Conservation (phyloP, 2,797 vertebrate species). For the Atherinosoma microstoma region DNA sequence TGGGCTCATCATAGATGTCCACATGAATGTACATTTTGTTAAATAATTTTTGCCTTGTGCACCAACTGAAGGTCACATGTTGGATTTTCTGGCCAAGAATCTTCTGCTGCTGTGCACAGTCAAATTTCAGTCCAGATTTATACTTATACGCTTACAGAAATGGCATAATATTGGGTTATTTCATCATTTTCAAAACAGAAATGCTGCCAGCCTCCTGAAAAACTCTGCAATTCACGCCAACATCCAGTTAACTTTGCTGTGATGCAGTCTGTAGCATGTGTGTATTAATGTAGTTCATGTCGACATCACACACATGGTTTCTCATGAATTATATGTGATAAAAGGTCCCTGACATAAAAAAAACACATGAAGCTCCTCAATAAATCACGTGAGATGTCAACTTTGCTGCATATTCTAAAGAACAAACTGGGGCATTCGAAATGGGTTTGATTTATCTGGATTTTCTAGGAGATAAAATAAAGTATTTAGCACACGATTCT, state of each 20-base stretch:
- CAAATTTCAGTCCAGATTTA: constrained; percentile 5
- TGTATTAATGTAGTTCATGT: not conserved
- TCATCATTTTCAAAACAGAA: not conserved
- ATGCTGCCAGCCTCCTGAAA: not conserved
- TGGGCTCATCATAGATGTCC: not conserved
- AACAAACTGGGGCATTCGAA: not conserved
- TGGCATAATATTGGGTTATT: not conserved
- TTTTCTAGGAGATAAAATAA: not conserved
- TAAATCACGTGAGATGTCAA: constrained; percentile 17
- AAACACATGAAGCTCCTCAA: constrained; percentile 7
- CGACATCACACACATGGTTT: constrained; percentile 1
- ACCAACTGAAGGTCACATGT: constrained; percentile 27
- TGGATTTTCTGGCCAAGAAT: constrained; percentile 10
- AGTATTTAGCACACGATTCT: constrained; percentile 17
- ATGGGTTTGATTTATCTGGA: not conserved
- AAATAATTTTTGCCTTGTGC: constrained; percentile 4
- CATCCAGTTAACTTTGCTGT: not conserved
- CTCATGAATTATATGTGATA: constrained; percentile 19
- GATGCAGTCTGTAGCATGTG: constrained; percentile 9
- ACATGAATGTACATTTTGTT: not conserved
- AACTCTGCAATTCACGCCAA: not conserved
- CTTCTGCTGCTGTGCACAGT: not conserved
- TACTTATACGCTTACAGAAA: not conserved
- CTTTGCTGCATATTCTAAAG: constrained; percentile 8
- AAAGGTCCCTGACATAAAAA: constrained; percentile 29